Evolutionary conservation across 2,888 invertebrate species (phyloP).

Genomic region (Monoplex corrugatus): DNA sequence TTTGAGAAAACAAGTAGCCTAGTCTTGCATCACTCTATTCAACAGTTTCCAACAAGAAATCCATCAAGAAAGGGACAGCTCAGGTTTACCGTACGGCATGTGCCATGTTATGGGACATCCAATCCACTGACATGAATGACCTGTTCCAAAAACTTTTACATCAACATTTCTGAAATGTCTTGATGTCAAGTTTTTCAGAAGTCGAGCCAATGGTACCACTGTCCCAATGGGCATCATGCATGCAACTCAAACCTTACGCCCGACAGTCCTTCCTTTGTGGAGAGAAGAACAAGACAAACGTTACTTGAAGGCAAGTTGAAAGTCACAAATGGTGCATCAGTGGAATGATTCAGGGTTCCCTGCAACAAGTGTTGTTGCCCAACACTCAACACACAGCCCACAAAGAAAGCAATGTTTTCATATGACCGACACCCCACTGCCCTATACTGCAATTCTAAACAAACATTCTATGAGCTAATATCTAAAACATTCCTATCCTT

Average conservation of each 20-base stretch:
- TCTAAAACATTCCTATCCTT: not conserved
- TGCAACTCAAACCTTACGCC: not conserved
- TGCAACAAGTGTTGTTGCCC: constrained; percentile 37
- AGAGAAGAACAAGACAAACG: not conserved
- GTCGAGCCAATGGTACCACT: not conserved
- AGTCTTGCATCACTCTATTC: not conserved
- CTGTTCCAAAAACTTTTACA: not conserved
- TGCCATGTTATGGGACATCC: not conserved
- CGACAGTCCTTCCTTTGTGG: not conserved
- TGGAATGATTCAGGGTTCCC: constrained; percentile 50
- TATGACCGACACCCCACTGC: too few species aligned
- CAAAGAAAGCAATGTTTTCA: not conserved
- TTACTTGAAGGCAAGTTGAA: not conserved
- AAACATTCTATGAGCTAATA: not conserved
- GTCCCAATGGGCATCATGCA: not conserved
- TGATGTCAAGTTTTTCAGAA: not conserved
- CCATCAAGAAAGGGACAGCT: not conserved
- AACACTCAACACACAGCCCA: not conserved
- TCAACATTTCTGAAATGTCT: not conserved
- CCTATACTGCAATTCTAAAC: not conserved
- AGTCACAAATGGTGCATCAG: constrained; percentile 36
- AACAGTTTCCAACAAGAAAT: not conserved
- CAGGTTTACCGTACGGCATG: not conserved
- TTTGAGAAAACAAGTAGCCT: not conserved
- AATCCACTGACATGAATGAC: not conserved